Percentiles rank a stretch among this genome's conserved stretches.
Conservation (phyloP, 2,888 invertebrate genomes). For the Lottia scabra region DNA sequence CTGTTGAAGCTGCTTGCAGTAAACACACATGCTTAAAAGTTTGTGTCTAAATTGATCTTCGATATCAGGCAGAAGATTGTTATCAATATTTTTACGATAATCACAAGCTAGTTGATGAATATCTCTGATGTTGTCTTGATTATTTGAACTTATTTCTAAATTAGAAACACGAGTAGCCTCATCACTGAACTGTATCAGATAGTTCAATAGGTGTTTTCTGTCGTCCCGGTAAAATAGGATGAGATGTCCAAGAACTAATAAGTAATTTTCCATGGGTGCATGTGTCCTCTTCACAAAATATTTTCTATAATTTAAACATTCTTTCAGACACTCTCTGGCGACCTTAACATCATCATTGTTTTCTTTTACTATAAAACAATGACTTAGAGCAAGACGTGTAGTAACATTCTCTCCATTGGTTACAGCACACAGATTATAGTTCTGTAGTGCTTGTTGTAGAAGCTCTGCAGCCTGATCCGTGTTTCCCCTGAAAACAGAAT, state of each 20-base stretch:
- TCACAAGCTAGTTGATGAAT: too few relatives aligned
- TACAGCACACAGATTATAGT: background rate
- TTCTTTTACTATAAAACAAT: background rate
- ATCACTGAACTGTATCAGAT: background rate
- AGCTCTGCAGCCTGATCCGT: background rate
- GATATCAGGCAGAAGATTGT: too few relatives aligned
- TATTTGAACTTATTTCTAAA: too few relatives aligned
- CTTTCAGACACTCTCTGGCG: background rate
- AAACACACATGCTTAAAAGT: too few relatives aligned
- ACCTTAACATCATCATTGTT: background rate
- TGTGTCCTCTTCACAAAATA: too few relatives aligned
- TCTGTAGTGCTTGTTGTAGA: background rate
- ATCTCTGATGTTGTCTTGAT: too few relatives aligned
- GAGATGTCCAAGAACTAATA: background rate
- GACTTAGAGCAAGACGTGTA: background rate
- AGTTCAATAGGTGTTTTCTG: background rate
- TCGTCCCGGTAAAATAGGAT: background rate
- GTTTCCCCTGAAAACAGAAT: background rate
- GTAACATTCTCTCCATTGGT: background rate
- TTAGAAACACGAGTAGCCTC: background rate
- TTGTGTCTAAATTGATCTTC: too few relatives aligned
- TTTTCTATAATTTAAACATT: background rate
- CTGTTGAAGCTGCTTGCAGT: too few relatives aligned
- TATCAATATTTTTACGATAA: too few relatives aligned
- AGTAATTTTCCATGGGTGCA: background rate